phyloP scores from a whole-genome alignment of 2,113 vertebrate species.

The Ophiodon elongatus region DNA sequence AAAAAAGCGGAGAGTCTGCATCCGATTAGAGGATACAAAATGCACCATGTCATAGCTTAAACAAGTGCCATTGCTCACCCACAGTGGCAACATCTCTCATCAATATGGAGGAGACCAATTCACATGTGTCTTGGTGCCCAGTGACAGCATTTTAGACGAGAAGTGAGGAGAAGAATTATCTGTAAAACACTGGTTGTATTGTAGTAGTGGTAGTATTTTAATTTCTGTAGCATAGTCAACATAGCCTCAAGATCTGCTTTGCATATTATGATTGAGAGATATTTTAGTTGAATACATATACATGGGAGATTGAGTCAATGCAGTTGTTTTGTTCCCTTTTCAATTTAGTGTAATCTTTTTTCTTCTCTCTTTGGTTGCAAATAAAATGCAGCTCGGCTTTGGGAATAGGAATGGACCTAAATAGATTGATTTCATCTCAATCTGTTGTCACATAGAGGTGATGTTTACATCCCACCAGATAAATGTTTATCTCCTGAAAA shows the following conservation, averaged over 20 bases:
- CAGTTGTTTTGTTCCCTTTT: constrained; percentile 28
- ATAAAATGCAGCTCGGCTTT: constrained; percentile 21
- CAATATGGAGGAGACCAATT: neutral
- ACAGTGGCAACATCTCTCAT: constrained; percentile 20
- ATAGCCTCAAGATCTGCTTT: constrained; percentile 4
- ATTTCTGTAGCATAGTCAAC: constrained; percentile 12
- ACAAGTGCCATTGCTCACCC: neutral
- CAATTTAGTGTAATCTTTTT: constrained; percentile 3
- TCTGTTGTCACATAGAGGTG: constrained; percentile 21
- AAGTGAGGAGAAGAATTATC: constrained; percentile 11
- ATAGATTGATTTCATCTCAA: constrained; percentile 14
- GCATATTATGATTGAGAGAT: constrained; percentile 19
- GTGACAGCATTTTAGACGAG: constrained; percentile 9
- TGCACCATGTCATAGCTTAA: constrained; percentile 1
- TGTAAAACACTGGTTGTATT: neutral
- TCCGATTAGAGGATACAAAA: constrained; percentile 27
- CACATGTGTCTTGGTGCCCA: constrained; percentile 1
- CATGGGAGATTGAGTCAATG: constrained; percentile 25
- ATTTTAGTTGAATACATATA: constrained; percentile 3
- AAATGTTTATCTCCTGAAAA: constrained; percentile 46
- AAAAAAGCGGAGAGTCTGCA: neutral
- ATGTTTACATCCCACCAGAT: constrained; percentile 33
- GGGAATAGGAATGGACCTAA: constrained; percentile 28
- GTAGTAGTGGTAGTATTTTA: constrained; percentile 11
- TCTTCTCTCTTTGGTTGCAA: constrained; percentile 15